Conservation (phyloP, 2,797 vertebrate genomes). For the Urosaurus nigricauda region DNA sequence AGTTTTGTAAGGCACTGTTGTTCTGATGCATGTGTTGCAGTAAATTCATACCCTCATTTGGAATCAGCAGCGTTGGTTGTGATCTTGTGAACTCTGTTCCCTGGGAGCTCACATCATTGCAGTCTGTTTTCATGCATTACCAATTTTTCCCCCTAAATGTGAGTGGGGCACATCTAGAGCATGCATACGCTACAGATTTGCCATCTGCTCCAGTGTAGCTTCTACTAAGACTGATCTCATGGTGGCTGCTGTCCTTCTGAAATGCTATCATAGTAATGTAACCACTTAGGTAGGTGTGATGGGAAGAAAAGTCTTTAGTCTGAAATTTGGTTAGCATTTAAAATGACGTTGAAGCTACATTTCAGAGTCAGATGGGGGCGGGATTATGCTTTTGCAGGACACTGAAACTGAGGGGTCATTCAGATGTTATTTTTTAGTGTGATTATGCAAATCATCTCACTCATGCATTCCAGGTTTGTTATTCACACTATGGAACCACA, state of each 20-base stretch:
- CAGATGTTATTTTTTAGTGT: too few relatives aligned
- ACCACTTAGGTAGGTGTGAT: not conserved
- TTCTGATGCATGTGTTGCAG: too few relatives aligned
- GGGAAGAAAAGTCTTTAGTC: not conserved
- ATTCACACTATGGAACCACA: too few relatives aligned
- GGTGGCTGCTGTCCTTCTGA: not conserved
- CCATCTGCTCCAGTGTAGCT: not conserved
- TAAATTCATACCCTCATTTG: too few relatives aligned
- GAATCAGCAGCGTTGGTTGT: too few relatives aligned
- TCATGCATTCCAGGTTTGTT: too few relatives aligned
- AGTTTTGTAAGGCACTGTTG: too few relatives aligned
- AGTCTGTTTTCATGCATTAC: not conserved
- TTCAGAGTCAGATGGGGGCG: too few relatives aligned
- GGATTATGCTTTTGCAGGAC: not conserved
- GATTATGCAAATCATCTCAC: too few relatives aligned
- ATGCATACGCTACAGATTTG: not conserved
- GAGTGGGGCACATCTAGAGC: not conserved
- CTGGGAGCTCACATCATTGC: too few relatives aligned
- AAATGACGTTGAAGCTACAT: not conserved
- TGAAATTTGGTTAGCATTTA: not conserved
- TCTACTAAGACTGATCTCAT: not conserved
- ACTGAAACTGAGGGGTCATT: not conserved
- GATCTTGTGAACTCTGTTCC: too few relatives aligned
- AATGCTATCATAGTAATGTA: not conserved
- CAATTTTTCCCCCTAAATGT: not conserved